Evolutionary conservation across 2,797 vertebrate genomes (phyloP).

Genomic region (Macrochelys suwanniensis): DNA sequence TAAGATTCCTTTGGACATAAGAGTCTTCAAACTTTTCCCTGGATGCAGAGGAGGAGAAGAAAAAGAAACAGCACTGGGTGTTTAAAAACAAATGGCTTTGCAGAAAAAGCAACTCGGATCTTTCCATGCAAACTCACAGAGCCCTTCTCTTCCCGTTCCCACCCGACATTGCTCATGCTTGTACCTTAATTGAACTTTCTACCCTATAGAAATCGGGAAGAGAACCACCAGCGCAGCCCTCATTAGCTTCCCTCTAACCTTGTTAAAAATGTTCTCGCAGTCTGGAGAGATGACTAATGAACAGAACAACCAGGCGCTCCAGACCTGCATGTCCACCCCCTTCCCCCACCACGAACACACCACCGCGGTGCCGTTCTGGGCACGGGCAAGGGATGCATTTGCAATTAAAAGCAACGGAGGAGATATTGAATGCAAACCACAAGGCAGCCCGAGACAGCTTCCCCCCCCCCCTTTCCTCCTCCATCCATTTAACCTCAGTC

Average conservation of each 20-base stretch:
- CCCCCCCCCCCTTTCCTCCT: background rate
- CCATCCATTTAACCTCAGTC: background rate
- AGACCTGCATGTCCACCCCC: background rate
- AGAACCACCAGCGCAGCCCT: background rate
- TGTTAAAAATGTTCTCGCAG: background rate
- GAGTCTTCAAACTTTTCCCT: slow-evolving; percentile 99
- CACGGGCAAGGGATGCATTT: background rate
- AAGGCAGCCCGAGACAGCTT: background rate
- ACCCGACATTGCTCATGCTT: accelerated
- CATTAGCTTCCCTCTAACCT: background rate
- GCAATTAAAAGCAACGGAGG: background rate
- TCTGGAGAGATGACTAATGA: background rate
- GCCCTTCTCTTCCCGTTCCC: background rate
- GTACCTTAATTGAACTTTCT: background rate
- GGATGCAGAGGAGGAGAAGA: slow-evolving; percentile 53
- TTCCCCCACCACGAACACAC: background rate
- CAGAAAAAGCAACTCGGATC: background rate
- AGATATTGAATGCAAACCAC: background rate
- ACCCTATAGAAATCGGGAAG: background rate
- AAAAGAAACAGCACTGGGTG: background rate
- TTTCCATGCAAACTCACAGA: background rate
- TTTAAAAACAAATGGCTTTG: background rate
- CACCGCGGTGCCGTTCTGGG: background rate
- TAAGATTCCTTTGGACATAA: slow-evolving; percentile 99
- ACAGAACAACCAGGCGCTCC: background rate